phyloP scores from a whole-genome alignment of 2,113 vertebrate species.

The Otolemur garnettii region DNA sequence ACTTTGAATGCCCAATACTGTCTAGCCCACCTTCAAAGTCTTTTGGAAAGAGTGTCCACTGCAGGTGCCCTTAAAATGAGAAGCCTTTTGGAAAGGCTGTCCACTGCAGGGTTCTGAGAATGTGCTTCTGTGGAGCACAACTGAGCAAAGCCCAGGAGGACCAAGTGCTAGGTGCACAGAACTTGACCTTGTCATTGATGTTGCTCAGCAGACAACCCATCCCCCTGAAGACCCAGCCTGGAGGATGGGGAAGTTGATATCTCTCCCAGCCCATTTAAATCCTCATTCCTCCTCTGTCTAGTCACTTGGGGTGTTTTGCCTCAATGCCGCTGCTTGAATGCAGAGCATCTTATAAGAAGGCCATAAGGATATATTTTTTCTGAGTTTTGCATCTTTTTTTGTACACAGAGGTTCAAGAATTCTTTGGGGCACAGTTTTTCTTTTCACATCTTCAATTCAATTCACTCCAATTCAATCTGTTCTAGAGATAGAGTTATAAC shows the following conservation, averaged over 20 bases:
- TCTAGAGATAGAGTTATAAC: background rate
- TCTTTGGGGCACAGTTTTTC: background rate
- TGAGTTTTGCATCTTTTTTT: background rate
- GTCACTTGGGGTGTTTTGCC: background rate
- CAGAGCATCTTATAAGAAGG: background rate
- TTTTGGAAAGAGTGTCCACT: background rate
- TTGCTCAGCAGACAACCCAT: background rate
- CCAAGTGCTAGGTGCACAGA: background rate
- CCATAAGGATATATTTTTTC: background rate
- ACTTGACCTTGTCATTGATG: background rate
- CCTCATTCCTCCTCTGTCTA: background rate
- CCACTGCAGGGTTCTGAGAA: background rate
- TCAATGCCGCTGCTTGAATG: background rate
- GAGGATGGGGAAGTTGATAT: fast-evolving
- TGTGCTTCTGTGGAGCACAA: fast-evolving
- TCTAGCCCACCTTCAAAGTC: background rate
- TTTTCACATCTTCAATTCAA: conserved; percentile 26
- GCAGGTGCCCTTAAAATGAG: too few relatives aligned
- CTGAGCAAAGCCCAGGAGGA: background rate
- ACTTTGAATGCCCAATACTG: background rate
- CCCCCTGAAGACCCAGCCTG: too few relatives aligned
- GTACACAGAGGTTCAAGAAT: background rate
- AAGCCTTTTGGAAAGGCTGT: background rate
- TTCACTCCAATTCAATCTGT: background rate
- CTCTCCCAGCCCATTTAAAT: background rate